Percentiles rank a stretch among this genome's conserved stretches.
Evolutionary conservation across 53 echinoderm and acorn worm species (phyloP).

Genomic region (Arbacia lixula): DNA sequence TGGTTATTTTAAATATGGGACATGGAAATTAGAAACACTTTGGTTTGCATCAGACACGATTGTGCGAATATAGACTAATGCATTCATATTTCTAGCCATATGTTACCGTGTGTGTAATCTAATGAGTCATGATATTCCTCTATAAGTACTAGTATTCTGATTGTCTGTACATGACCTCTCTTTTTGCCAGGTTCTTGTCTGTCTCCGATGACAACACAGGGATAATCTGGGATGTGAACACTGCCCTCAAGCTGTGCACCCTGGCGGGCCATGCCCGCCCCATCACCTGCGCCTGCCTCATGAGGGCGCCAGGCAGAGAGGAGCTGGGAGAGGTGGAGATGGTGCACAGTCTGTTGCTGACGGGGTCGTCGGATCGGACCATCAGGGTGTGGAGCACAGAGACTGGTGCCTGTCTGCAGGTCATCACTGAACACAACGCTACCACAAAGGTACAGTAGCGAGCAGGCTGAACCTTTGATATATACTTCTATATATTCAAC

Average conservation of each 20-base stretch:
- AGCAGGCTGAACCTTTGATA: no score
- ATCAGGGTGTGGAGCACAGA: constrained; percentile 74
- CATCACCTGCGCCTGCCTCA: constrained; percentile 60
- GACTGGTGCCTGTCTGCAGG: constrained; percentile 63
- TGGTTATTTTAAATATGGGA: no score
- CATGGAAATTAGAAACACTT: no score
- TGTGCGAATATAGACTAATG: no score
- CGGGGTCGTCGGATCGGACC: constrained; percentile 74
- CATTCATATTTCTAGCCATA: no score
- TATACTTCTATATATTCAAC: no score
- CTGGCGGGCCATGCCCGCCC: constrained; percentile 69
- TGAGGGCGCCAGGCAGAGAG: constrained; percentile 48
- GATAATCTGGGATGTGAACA: constrained; percentile 72
- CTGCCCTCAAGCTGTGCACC: constrained; percentile 45
- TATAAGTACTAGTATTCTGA: no score
- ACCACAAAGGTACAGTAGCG: constrained; percentile 75
- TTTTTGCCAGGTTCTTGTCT: constrained; percentile 63
- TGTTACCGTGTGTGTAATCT: no score
- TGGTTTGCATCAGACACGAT: no score
- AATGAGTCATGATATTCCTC: no score
- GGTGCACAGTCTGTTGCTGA: constrained; percentile 56
- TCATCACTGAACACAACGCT: constrained; percentile 68
- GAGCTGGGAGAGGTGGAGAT: constrained; percentile 30
- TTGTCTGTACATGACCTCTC: no score
- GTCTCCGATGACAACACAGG: constrained; percentile 74